Conservation (phyloP, 2,113 vertebrate genomes). For the Cettia cetti region DNA sequence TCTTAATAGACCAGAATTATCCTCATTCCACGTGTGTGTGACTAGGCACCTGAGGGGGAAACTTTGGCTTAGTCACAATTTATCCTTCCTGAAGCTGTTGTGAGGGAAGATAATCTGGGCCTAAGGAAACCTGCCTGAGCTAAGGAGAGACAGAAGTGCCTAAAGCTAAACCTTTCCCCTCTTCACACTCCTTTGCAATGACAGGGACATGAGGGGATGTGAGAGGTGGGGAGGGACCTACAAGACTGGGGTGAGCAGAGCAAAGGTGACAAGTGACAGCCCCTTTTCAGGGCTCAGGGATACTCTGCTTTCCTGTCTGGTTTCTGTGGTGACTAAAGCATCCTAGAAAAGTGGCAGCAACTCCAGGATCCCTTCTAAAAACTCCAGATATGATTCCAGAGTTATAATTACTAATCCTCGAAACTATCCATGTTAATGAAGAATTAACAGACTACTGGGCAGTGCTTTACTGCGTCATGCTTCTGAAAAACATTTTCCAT, state of each 20-base stretch:
- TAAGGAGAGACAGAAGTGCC: not conserved
- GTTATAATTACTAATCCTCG: not conserved
- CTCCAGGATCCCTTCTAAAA: not conserved
- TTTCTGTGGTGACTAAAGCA: not conserved
- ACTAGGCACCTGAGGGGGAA: not conserved
- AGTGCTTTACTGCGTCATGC: not conserved
- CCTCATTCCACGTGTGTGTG: not conserved
- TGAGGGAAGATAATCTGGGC: not conserved
- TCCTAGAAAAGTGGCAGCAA: not conserved
- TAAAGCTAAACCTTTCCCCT: not conserved
- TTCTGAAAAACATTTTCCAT: not conserved
- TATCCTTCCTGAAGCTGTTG: not conserved
- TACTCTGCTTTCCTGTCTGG: not conserved
- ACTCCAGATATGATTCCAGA: not conserved
- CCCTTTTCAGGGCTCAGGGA: not conserved
- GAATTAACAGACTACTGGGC: not conserved
- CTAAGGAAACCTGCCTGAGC: not conserved
- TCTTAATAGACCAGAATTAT: not conserved
- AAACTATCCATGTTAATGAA: not conserved
- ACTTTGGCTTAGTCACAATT: not conserved
- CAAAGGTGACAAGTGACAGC: not conserved
- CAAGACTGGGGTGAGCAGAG: not conserved
- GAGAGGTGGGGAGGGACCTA: not conserved
- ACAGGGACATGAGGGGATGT: not conserved
- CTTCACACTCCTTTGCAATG: not conserved